phyloP scores from a whole-genome alignment of 2,888 invertebrate species.

The Lasiommata megera region DNA sequence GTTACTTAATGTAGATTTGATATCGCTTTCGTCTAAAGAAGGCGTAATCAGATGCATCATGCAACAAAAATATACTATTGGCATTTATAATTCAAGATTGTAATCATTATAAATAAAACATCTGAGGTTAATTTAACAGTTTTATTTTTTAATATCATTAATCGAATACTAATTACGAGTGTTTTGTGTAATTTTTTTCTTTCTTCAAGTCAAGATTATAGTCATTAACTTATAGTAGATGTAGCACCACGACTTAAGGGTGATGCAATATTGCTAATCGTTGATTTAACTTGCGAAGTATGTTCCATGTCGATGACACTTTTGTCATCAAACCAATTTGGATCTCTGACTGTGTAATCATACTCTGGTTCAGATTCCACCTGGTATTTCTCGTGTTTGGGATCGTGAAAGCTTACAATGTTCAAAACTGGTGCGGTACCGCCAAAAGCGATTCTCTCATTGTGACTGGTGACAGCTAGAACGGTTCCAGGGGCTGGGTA shows the following conservation, averaged over 20 bases:
- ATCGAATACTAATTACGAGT: too few species aligned
- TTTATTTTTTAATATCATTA: too few species aligned
- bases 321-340: constrained; percentile 31
- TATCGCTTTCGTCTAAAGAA: background rate
- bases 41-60: background rate
- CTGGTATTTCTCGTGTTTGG: constrained; percentile 62
- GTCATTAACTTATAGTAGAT: constrained; percentile 13
- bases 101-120: background rate
- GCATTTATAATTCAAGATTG: background rate
- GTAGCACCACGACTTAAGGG: constrained; percentile 15
- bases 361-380: constrained; percentile 29
- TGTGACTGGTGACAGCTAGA: constrained; percentile 58
- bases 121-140: too few species aligned
- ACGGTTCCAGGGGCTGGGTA: constrained; percentile 61
- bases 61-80: background rate
- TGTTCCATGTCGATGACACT: constrained; percentile 3
- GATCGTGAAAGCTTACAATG: constrained; percentile 66
- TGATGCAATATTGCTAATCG: constrained; percentile 1
- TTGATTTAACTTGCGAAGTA: constrained; percentile 11
- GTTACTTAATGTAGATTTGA: too few species aligned
- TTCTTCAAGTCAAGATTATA: background rate
- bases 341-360: constrained; percentile 29
- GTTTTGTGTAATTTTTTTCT: too few species aligned
- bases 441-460: constrained; percentile 66
- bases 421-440: constrained; percentile 63